Evolutionary conservation across 1,140 invertebrate species (phyloP).

Genomic region (Lordiphosa mommai): DNA sequence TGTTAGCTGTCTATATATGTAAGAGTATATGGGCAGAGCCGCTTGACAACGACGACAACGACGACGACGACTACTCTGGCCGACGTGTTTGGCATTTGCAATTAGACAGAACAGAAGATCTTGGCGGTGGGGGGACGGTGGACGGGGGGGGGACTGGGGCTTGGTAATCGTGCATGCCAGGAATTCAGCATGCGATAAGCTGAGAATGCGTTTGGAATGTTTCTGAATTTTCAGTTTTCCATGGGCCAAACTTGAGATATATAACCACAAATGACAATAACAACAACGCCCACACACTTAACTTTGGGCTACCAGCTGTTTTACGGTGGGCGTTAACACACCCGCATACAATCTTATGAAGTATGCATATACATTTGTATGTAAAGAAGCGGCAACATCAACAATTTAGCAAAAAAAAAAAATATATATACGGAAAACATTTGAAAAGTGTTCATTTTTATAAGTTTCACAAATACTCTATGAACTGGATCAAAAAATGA

Average conservation of each 20-base stretch:
- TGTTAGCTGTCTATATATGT: conserved; percentile 14
- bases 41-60: conserved; percentile 31
- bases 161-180: conserved; percentile 44
- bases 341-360: conserved; percentile 4
- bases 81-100: conserved; percentile 71
- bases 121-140: conserved; percentile 12
- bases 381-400: neutral
- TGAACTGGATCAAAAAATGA: too few species aligned
- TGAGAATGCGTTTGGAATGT: conserved; percentile 66
- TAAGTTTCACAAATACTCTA: too few species aligned
- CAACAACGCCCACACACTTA: conserved; percentile 10
- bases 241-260: conserved; percentile 8
- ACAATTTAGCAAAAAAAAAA: neutral
- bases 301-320: conserved; percentile 14
- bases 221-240: conserved; percentile 24
- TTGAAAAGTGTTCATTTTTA: too few species aligned
- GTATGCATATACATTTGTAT: neutral
- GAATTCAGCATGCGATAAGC: conserved; percentile 55
- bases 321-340: conserved; percentile 13
- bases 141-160: conserved; percentile 5
- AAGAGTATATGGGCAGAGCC: conserved; percentile 49
- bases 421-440: neutral
- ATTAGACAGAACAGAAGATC: conserved; percentile 47
- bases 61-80: conserved; percentile 15
- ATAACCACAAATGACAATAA: conserved; percentile 10